phyloP scores from a whole-genome alignment of 2,797 vertebrate species.

The Rhabdomys pumilio region DNA sequence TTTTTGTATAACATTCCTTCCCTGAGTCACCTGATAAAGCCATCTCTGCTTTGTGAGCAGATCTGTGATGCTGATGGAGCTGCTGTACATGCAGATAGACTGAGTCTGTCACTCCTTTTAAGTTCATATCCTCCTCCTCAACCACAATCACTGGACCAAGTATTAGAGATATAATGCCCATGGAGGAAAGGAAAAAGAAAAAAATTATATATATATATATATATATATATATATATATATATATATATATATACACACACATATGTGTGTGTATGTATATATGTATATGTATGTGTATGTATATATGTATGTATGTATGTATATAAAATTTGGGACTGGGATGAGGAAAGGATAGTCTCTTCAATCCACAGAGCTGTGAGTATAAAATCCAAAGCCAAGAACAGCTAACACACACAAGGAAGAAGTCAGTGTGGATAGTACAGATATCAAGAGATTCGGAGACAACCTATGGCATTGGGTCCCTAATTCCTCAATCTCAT shows the following conservation, averaged over 20 bases:
- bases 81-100: background rate
- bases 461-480: background rate
- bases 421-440: background rate
- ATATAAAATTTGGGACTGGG: too few species aligned
- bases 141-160: background rate
- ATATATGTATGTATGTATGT: too few species aligned
- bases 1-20: background rate
- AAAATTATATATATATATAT: too few species aligned
- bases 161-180: background rate
- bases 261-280: too few species aligned
- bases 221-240: too few species aligned
- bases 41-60: background rate
- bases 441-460: rapidly evolving
- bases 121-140: background rate
- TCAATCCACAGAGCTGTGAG: background rate
- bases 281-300: too few species aligned
- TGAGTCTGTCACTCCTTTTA: background rate
- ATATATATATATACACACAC: too few species aligned
- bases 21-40: background rate
- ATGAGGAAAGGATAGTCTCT: background rate
- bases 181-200: background rate
- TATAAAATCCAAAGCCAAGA: background rate
- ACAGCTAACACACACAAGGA: background rate
- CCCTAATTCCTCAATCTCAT: background rate
- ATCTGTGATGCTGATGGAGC: background rate